phyloP scores from a whole-genome alignment of 2,113 vertebrate species.

The Cyanoderma ruficeps region DNA sequence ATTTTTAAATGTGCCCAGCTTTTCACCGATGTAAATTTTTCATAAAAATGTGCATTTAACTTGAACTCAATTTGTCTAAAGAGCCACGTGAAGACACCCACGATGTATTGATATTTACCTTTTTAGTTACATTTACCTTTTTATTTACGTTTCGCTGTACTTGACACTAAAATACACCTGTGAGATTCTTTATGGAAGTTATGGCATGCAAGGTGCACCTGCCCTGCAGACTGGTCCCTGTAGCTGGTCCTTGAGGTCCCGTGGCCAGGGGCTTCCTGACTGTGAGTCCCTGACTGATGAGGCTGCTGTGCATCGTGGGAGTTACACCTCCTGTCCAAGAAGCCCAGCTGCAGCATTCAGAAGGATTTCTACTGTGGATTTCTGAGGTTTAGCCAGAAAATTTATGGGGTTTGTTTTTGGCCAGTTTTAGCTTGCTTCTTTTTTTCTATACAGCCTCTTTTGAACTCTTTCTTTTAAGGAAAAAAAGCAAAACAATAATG shows the following conservation, averaged over 20 bases:
- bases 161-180: background rate
- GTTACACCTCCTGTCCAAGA: background rate
- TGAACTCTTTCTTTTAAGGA: background rate
- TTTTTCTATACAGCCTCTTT: background rate
- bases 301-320: background rate
- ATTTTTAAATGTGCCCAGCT: background rate
- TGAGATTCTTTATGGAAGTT: background rate
- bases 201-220: background rate
- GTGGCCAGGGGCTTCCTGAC: background rate
- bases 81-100: background rate
- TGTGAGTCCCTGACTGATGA: background rate
- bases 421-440: background rate
- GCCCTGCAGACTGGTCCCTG: background rate
- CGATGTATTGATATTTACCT: background rate
- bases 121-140: background rate
- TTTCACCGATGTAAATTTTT: background rate
- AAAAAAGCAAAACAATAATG: background rate
- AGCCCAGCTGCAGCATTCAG: slow-evolving; percentile 40
- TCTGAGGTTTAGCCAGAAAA: slow-evolving; percentile 14
- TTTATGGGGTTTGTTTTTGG: background rate
- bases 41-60: background rate
- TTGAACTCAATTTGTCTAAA: background rate
- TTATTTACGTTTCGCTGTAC: background rate
- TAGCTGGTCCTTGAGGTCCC: background rate
- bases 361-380: background rate